These are phyloP conservation scores for Mus spretus DNA, from an alignment of 2,797 vertebrate species.

Conservation along the genomic window DNA sequence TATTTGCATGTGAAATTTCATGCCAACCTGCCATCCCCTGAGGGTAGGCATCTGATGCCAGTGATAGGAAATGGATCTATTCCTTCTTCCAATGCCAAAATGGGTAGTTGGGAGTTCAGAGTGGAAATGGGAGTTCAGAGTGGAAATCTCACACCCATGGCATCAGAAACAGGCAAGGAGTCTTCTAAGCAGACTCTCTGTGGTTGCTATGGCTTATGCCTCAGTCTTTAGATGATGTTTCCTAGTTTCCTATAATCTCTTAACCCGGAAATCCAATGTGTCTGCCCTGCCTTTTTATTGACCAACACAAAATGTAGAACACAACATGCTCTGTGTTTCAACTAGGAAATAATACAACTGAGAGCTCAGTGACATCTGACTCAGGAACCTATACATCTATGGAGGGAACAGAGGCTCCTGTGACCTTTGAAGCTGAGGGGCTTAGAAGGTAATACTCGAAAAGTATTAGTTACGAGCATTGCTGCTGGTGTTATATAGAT, in stretches of 20 bases:
- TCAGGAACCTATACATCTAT: background rate
- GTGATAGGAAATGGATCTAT: background rate
- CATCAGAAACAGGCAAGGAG: background rate
- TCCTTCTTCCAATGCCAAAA: background rate
- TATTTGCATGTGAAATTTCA: background rate
- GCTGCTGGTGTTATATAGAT: background rate
- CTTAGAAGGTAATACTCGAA: background rate
- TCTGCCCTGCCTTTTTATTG: background rate
- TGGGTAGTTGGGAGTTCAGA: background rate
- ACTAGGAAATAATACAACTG: conserved; percentile 14
- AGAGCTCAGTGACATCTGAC: background rate
- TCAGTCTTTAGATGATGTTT: background rate
- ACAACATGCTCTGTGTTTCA: background rate
- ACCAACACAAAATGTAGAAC: background rate
- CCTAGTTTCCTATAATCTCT: background rate
- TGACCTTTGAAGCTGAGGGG: background rate
- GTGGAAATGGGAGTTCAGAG: background rate
- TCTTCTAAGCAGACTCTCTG: background rate
- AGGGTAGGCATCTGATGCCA: background rate
- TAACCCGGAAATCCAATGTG: background rate
- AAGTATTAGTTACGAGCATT: background rate
- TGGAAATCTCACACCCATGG: background rate
- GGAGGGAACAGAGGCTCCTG: background rate
- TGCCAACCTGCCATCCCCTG: background rate
- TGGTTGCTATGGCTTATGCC: background rate